Evolutionary conservation across 2,888 invertebrate genomes (phyloP), one percentile per base, ranked within the genome.

Genomic region (Polymixis lichenea): DNA sequence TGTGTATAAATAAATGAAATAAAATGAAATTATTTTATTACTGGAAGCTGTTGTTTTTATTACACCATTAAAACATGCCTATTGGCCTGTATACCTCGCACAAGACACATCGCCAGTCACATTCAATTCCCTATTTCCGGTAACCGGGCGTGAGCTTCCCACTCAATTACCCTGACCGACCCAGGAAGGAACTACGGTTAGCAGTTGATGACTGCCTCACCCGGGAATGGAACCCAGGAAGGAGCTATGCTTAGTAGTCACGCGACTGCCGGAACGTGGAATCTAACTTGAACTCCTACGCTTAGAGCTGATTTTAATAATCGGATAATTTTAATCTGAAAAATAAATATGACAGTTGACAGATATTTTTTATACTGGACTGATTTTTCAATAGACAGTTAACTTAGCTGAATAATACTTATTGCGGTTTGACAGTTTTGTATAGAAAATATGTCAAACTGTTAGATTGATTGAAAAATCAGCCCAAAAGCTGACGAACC

Each of bases 21-120:
- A 94, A 95, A 93, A 95, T 92, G 93, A 95, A 95, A 94, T 93
- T 96, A 96, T 96, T 96, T 96, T 96, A 96, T 95, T 95, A 95
- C 92, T 92, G 91, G 91, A 92, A 72, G 17, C 15, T 65, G 78
- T 90, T 78, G 90, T 93, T 92, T 93, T 89, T 64, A 87, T 90
- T 86, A n/a, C 6, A 8, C 64, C 43, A 6, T 15, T 49, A 5
- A 19, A 43, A 38, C 17, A 13, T 1, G 13, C 22, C 4, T 38
- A 13, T 25, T 25, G 25, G 2, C 8, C 15, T 38, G 38, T 38
- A n/a, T n/a, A n/a, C 11, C 55, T 9, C 53, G 15, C 46, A 46
- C 46, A 15, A 13, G 46, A 49, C 17, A 58, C 25, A 17, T 56
- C 49, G 3, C 17, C 17, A 58, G 25, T 15, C 8, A 4, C 25